Evolutionary conservation across 2,888 invertebrate species (phyloP).

Genomic region (Choristoneura rosaceana): DNA sequence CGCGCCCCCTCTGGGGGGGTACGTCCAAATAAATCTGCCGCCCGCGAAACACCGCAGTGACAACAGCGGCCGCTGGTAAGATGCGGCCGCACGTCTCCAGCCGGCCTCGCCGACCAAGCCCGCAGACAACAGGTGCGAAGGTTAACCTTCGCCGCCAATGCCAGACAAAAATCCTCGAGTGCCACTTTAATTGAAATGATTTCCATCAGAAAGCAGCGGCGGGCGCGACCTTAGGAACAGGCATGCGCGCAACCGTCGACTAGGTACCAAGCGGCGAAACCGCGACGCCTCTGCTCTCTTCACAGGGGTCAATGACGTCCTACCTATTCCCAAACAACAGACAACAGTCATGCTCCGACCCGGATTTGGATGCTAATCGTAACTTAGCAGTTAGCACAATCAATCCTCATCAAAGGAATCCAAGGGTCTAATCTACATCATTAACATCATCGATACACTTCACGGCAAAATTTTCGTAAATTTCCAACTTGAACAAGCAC

Average conservation of each 20-base stretch:
- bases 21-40: slow-evolving; percentile 86
- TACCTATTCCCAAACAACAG: slow-evolving; percentile 63
- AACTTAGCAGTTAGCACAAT: background rate
- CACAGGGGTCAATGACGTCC: slow-evolving; percentile 75
- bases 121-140: slow-evolving; percentile 44
- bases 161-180: slow-evolving; percentile 54
- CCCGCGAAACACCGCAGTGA: slow-evolving; percentile 86
- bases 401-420: background rate
- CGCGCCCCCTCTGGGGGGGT: slow-evolving; percentile 77
- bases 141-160: slow-evolving; percentile 27
- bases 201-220: slow-evolving; percentile 68
- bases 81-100: slow-evolving; percentile 82
- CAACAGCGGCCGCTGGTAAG: slow-evolving; percentile 83
- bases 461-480: background rate
- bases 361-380: slow-evolving; percentile 13
- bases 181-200: slow-evolving; percentile 76
- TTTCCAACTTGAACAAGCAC: background rate
- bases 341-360: slow-evolving; percentile 52
- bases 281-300: slow-evolving; percentile 72
- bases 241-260: slow-evolving; percentile 77
- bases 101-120: slow-evolving; percentile 44
- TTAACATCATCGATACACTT: background rate
- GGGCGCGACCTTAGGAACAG: slow-evolving; percentile 78
- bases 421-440: background rate
- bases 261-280: slow-evolving; percentile 69